Base-by-base conservation (phyloP, 2,888 invertebrate species). In the Pachliopta kotzebuea region DNA sequence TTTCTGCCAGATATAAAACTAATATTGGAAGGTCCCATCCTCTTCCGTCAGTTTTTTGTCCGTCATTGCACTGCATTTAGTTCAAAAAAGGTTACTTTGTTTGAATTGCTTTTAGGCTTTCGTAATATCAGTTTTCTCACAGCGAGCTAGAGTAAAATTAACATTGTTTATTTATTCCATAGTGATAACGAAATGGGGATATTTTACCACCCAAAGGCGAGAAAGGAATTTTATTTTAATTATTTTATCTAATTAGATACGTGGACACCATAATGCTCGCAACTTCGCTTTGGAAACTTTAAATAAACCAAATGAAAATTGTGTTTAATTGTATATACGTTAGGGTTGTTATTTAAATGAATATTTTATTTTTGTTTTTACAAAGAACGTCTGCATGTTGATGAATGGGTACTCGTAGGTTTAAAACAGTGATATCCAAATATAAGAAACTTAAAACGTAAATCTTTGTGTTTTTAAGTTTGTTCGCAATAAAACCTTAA, bases 21-120 rank as follows among this genome's bases (percentile, higher is more conserved):
- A 91, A 91, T 90, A 91, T 91, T 90, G 88, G 86, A 86, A 83
- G 83, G 88, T 84, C 89, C 89, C 91, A 90, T 90, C 91, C 91
- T 87, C 86, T 91, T 91, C 91, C 91, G 91, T 78, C 78, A 77
- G 78, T 76, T 85, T 88, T 88, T 88, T 88, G 82, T 80, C 71
- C 76, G 73, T 74, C 80, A 83, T 77, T 84, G 83, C 86, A 81
- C 77, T 81, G 77, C 78, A 76, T 82, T 84, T 78, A 77, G 79
- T 67, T 52, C 23, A 73, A 67, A 74, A 86, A 86, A 86, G 84
- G 79, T 76, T 76, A 84, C 83, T 81, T 78, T 86, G 83, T 84
- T 87, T 86, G 84, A 81, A 78, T 74, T 81, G 81, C 61, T 67
- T 67, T 67, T 62, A 67, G 61, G 62, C 20, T 62, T 62, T 64